Evolutionary conservation across 2,113 vertebrate genomes (phyloP), one percentile per base, ranked within the genome.

Genomic region (Gulo gulo): DNA sequence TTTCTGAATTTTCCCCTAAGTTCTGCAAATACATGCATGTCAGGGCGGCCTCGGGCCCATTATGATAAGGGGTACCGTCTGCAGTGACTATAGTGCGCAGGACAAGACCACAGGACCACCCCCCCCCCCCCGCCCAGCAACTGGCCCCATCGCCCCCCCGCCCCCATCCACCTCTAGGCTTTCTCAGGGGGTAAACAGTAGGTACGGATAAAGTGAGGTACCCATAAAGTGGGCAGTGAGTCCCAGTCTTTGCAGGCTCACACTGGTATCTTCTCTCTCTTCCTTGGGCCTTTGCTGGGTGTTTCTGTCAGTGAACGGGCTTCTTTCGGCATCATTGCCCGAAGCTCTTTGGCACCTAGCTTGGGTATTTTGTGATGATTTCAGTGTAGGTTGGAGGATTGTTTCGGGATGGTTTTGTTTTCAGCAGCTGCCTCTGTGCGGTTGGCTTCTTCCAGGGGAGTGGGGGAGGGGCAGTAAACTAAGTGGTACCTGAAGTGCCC

Each of bases 51-150:
- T 4, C 31, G 0, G 3, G 14, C 47, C 61, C 71, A 36, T 34
- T 18, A 0, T 10, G 1, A 2, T 0, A 16, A 39, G 12, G 45
- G 20, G 26, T 1, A 0, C 20, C 9, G 8, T 12, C 0, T 4
- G 65, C 45, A 7, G 63, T 7, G 24, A 36, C 57, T 36, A 39
- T 0, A 0, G 8, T 7, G 1, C 7, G 10, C 13, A 4, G 23
- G 2, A 2, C 0, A 16, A 8, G 69, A 36, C 6, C 45, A 18
- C 31, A 2, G 14, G 23, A 10, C 52, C 47, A 4, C 5, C 11
- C 73, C 42, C 1, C 24, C 5, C 11, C 73, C 42, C 47, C 47
- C 39, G 4, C 39, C 3, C 59, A 12, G 73, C 73, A 76, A 31
- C 42, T 7, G 0, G 42, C 42, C 26, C 42, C 74, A 16, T 31